A percentile compares a stretch with the other conserved stretches of the same genome.
Conservation (phyloP, 2,797 vertebrate species). For the Mionectes olivaceus region DNA sequence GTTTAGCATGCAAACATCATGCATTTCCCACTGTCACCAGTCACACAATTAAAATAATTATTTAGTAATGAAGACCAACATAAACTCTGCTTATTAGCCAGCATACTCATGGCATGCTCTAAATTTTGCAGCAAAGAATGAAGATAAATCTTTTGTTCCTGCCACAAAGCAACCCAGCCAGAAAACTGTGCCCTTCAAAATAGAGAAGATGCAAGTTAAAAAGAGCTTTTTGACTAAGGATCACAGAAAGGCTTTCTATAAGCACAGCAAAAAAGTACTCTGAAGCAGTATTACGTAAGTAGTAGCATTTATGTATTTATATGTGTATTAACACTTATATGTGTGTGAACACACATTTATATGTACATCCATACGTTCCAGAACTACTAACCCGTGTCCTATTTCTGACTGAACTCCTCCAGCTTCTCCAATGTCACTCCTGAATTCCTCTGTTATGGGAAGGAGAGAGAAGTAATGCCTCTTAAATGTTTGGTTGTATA, state of each 20-base stretch:
- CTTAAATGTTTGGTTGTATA: slow-evolving; percentile 1
- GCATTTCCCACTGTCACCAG: background rate
- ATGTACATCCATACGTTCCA: background rate
- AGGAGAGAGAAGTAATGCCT: background rate
- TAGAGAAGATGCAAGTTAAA: background rate
- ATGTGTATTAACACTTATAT: background rate
- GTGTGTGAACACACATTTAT: background rate
- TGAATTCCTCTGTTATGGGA: background rate
- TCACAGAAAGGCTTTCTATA: background rate
- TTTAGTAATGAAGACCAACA: background rate
- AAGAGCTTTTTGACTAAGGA: background rate
- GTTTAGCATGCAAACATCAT: background rate
- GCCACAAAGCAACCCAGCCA: background rate
- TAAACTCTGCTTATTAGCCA: background rate
- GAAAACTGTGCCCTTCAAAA: background rate
- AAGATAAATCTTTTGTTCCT: slow-evolving; percentile 27
- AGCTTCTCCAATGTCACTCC: background rate
- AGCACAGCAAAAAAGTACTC: background rate
- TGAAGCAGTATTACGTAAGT: background rate
- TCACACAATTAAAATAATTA: background rate
- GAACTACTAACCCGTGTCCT: background rate
- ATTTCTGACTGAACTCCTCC: background rate
- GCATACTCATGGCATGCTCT: background rate
- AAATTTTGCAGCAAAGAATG: background rate
- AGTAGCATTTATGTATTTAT: background rate